A percentile compares a stretch with the other conserved stretches of the same genome.
phyloP scores from a whole-genome alignment of 2,113 vertebrate species.

The Pollachius pollachius region DNA sequence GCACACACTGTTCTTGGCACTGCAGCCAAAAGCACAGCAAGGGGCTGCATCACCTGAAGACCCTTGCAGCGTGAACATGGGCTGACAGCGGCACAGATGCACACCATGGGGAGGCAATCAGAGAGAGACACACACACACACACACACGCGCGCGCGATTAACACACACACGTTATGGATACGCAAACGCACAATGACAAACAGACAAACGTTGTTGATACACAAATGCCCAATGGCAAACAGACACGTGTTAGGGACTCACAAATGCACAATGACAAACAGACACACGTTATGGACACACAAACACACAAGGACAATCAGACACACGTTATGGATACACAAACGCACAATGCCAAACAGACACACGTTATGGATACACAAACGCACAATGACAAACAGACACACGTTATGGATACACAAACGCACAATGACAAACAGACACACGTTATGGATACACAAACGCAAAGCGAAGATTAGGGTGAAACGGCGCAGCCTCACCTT shows the following conservation, averaged over 20 bases:
- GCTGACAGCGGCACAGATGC: background rate
- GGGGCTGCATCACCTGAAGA: too few relatives aligned
- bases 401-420: background rate
- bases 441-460: too few relatives aligned
- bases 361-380: background rate
- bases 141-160: background rate
- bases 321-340: background rate
- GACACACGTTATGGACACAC: background rate
- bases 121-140: constrained; percentile 4
- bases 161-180: constrained; percentile 7
- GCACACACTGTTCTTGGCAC: too few relatives aligned
- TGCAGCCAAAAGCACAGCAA: too few relatives aligned
- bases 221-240: too few relatives aligned
- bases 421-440: too few relatives aligned
- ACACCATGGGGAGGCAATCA: background rate
- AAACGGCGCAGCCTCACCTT: constrained; percentile 89
- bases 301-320: background rate
- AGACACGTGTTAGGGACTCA: too few relatives aligned
- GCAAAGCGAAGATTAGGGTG: constrained; percentile 45
- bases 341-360: constrained; percentile 6
- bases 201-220: too few relatives aligned
- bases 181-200: too few relatives aligned
- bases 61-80: background rate
- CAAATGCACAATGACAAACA: too few relatives aligned
- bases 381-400: constrained; percentile 5